Percentiles rank a stretch among this genome's conserved stretches.
phyloP scores from a whole-genome alignment of 2,888 invertebrate genomes.

The Acleris holmiana region DNA sequence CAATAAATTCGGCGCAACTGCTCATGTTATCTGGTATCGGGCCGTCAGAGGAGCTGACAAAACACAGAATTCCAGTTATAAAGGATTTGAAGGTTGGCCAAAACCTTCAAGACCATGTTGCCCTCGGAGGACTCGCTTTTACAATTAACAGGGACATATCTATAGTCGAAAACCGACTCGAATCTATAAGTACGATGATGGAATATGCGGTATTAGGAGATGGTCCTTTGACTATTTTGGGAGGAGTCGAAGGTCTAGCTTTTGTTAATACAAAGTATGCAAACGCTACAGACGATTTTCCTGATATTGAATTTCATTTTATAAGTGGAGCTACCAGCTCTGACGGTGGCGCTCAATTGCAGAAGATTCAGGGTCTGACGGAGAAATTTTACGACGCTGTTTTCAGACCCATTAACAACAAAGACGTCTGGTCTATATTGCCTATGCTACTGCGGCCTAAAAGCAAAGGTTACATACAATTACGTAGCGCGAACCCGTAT shows the following conservation, averaged over 20 bases:
- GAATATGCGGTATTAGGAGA: slow-evolving; percentile 93
- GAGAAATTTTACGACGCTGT: slow-evolving; percentile 90
- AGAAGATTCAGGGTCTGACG: slow-evolving; percentile 91
- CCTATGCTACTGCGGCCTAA: slow-evolving; percentile 93
- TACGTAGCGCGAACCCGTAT: slow-evolving; percentile 93
- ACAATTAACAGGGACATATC: slow-evolving; percentile 91
- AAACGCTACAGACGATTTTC: slow-evolving; percentile 91
- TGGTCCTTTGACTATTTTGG: slow-evolving; percentile 93
- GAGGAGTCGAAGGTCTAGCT: slow-evolving; percentile 95
- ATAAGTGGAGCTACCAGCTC: slow-evolving; percentile 94
- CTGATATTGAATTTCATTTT: slow-evolving; percentile 95
- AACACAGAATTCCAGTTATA: slow-evolving; percentile 90
- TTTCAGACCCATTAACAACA: slow-evolving; percentile 89
- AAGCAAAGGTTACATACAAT: slow-evolving; percentile 91
- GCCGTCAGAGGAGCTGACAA: slow-evolving; percentile 88
- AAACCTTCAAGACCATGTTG: slow-evolving; percentile 95
- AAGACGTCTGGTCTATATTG: slow-evolving; percentile 93
- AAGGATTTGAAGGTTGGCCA: slow-evolving; percentile 93
- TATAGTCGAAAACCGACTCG: slow-evolving; percentile 91
- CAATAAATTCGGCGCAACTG: slow-evolving; percentile 96
- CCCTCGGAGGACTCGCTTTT: slow-evolving; percentile 93
- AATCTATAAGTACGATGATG: slow-evolving; percentile 91
- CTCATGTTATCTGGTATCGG: slow-evolving; percentile 97
- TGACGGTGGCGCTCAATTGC: slow-evolving; percentile 92
- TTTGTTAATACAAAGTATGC: slow-evolving; percentile 95